phyloP scores from a whole-genome alignment of 2,113 vertebrate species.

The Danionella cerebrum region DNA sequence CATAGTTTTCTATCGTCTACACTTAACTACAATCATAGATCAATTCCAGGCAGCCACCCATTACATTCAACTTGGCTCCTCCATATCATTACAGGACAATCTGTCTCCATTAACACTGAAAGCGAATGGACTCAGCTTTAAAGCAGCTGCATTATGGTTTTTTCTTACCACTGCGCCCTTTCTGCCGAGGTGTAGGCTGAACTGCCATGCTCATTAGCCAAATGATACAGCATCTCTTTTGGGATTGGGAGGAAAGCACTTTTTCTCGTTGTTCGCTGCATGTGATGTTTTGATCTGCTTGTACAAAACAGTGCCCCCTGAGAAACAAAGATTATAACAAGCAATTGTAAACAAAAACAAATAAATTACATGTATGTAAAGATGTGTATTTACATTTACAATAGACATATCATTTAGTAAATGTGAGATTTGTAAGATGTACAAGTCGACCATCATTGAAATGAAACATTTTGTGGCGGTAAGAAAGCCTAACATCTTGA shows the following conservation, averaged over 20 bases:
- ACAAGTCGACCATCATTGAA: no score
- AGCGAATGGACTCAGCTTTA: conserved; percentile 16
- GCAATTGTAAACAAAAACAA: neutral
- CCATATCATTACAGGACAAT: conserved; percentile 18
- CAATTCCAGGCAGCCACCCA: neutral
- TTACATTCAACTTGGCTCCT: neutral
- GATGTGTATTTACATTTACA: no score
- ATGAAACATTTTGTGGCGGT: no score
- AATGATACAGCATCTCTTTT: neutral
- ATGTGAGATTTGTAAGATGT: no score
- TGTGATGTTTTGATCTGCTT: neutral
- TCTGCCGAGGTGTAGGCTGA: neutral
- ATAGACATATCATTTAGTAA: no score
- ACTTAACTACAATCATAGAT: conserved; percentile 3
- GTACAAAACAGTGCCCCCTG: neutral
- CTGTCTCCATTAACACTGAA: conserved; percentile 36
- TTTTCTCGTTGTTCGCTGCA: neutral
- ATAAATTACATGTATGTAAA: neutral
- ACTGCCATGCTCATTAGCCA: conserved; percentile 3
- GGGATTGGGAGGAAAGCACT: neutral
- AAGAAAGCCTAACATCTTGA: no score
- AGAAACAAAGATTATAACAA: neutral
- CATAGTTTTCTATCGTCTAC: no score
- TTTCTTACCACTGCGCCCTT: neutral
- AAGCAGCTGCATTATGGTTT: neutral